Evolutionary conservation across 37 sponge, comb jelly and placozoan species (phyloP), one percentile per base, ranked within the genome.

Genomic region (Aphrocallistes beatrix): DNA sequence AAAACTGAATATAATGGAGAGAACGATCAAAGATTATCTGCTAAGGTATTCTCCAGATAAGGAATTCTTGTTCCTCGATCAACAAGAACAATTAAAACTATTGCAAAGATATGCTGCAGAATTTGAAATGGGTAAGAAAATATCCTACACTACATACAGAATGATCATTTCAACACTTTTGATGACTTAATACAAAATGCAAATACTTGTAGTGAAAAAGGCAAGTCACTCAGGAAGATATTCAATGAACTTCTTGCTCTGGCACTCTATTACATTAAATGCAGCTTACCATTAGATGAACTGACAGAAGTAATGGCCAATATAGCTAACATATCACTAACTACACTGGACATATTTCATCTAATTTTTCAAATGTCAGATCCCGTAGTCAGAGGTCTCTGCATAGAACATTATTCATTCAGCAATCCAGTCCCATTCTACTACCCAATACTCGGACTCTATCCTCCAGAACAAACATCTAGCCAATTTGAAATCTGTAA

Each of bases 371-470:
- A 60, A 13, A 3, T 28, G 34, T 60, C 75, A 3, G 75, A 60
- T 13, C 75, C 75, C 8, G 75, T 60, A 60, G 25, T 60, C 3
- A 60, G 75, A 30, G 75, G 75, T 60, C 34, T 60, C 8, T 60
- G 75, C 75, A 60, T 60, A 25, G 75, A 60, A 60, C 75, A 60
- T 13, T 60, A 60, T 60, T 60, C 75, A 60, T 60, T 60, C 75
- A 60, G 75, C 34, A 60, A 60, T 60, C 75, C 75, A 32, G 75
- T 60, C 75, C 75, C 75, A 6, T 30, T 60, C 32, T 60, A 60
- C 75, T 60, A 60, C 75, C 75, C 75, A 13, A 28, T 1, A 32
- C 8, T 60, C 75, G 13, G 45, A 42, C n/a, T n/a, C n/a, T n/a
- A n/a, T n/a, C n/a, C n/a, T n/a, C n/a, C n/a, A n/a, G n/a, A n/a